These are phyloP conservation scores for Rallus crepitans DNA, from an alignment of 2,797 vertebrate species.

Conservation along the genomic window DNA sequence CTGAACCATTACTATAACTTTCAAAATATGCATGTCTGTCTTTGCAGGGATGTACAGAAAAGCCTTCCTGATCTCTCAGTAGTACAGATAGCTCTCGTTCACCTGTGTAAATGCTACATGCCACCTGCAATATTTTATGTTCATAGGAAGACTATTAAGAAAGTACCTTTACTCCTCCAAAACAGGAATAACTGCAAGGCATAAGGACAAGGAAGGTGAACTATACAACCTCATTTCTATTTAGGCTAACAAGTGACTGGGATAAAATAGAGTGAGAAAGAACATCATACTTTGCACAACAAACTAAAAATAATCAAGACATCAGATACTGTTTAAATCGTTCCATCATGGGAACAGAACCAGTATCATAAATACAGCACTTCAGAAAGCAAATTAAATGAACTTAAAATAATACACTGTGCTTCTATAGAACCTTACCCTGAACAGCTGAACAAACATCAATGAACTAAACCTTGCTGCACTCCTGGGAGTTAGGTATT, in stretches of 20 bases:
- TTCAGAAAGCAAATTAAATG: conserved; percentile 51
- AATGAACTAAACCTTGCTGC: conserved; percentile 31
- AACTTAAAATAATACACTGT: conserved; percentile 42
- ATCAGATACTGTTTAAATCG: conserved; percentile 26
- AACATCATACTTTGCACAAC: conserved; percentile 37
- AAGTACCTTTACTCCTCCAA: conserved; percentile 17
- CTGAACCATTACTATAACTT: background rate
- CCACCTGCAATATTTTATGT: background rate
- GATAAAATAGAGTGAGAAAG: conserved; percentile 21
- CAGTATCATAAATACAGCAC: conserved; percentile 29
- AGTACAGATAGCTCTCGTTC: background rate
- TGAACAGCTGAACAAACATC: conserved; percentile 65
- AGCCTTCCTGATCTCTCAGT: background rate
- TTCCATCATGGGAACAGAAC: conserved; percentile 59
- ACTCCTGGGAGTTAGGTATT: conserved; percentile 55
- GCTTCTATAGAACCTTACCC: background rate
- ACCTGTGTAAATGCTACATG: background rate
- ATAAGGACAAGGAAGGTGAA: background rate
- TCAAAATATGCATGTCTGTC: background rate
- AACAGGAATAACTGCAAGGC: background rate
- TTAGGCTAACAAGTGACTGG: conserved; percentile 7
- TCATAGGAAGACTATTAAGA: background rate
- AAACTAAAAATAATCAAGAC: conserved; percentile 54
- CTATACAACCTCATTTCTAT: conserved; percentile 7
- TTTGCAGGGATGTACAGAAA: background rate